These are phyloP conservation scores for Gambusia affinis DNA, from an alignment of 2,113 vertebrate species.

Conservation along the genomic window DNA sequence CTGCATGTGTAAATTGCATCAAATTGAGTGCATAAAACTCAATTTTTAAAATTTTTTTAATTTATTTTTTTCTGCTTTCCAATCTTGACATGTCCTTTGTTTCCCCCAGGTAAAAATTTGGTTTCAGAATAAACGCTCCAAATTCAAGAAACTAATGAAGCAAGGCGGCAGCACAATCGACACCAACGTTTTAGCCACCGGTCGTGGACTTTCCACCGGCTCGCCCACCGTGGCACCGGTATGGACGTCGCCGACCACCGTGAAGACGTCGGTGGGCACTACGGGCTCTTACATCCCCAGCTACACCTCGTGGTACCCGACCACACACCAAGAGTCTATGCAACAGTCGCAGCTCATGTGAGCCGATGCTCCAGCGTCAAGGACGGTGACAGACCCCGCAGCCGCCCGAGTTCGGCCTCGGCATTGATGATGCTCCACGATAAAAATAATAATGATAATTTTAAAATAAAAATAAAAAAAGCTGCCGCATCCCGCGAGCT, in stretches of 20 bases:
- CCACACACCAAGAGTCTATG: slow-evolving; percentile 98
- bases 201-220: slow-evolving; percentile 88
- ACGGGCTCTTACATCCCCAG: slow-evolving; percentile 95
- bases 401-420: slow-evolving; percentile 60
- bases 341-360: slow-evolving; percentile 98
- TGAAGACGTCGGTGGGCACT: slow-evolving; percentile 88
- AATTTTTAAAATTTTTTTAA: background rate
- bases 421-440: slow-evolving; percentile 77
- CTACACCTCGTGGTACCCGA: slow-evolving; percentile 98
- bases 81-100: background rate
- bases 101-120: slow-evolving; percentile 91
- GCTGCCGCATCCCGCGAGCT: slow-evolving; percentile 77
- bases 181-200: slow-evolving; percentile 86
- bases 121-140: slow-evolving; percentile 97
- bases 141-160: slow-evolving; percentile 96
- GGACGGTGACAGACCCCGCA: slow-evolving; percentile 67
- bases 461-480: slow-evolving; percentile 1
- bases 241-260: slow-evolving; percentile 91
- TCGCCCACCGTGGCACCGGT: slow-evolving; percentile 91
- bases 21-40: slow-evolving; percentile 31
- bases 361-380: slow-evolving; percentile 71
- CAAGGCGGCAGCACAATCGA: slow-evolving; percentile 92
- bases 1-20: slow-evolving; percentile 14
- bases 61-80: background rate
- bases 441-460: slow-evolving; percentile 15